phyloP scores from a whole-genome alignment of 2,888 invertebrate species.

The Macrophya annulata region DNA sequence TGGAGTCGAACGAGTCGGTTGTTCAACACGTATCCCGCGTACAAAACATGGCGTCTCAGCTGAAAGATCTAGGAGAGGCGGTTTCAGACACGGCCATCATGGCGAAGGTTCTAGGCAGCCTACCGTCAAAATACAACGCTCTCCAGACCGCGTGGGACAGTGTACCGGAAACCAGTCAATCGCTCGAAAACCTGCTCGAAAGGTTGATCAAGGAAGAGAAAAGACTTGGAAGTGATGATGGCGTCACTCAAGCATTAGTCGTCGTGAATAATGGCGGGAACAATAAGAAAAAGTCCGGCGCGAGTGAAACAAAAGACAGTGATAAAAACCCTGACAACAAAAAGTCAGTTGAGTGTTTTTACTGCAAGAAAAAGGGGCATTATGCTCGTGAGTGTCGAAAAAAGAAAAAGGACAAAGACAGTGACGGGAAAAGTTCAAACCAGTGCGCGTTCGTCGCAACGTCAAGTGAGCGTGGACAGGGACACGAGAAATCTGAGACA shows the following conservation, averaged over 20 bases:
- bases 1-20: slow-evolving; percentile 61
- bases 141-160: slow-evolving; percentile 66
- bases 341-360: slow-evolving; percentile 59
- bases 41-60: slow-evolving; percentile 60
- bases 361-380: slow-evolving; percentile 61
- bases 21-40: slow-evolving; percentile 63
- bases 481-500: background rate
- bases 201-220: slow-evolving; percentile 59
- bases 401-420: slow-evolving; percentile 26
- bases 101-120: slow-evolving; percentile 65
- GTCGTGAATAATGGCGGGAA: background rate
- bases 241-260: slow-evolving; percentile 31
- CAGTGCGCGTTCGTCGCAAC: slow-evolving; percentile 41
- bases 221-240: slow-evolving; percentile 46
- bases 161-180: slow-evolving; percentile 58
- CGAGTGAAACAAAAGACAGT: slow-evolving; percentile 1
- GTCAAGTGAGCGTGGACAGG: background rate
- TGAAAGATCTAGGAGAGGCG: too few relatives aligned
- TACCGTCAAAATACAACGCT: slow-evolving; percentile 63
- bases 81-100: too few relatives aligned
- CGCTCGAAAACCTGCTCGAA: slow-evolving; percentile 59
- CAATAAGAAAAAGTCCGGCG: slow-evolving; percentile 19
- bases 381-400: slow-evolving; percentile 55
- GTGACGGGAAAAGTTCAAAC: background rate
- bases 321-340: slow-evolving; percentile 11